Evolutionary conservation across 2,888 invertebrate genomes (phyloP), one percentile per base, ranked within the genome.

Genomic region (Odontothrips loti): DNA sequence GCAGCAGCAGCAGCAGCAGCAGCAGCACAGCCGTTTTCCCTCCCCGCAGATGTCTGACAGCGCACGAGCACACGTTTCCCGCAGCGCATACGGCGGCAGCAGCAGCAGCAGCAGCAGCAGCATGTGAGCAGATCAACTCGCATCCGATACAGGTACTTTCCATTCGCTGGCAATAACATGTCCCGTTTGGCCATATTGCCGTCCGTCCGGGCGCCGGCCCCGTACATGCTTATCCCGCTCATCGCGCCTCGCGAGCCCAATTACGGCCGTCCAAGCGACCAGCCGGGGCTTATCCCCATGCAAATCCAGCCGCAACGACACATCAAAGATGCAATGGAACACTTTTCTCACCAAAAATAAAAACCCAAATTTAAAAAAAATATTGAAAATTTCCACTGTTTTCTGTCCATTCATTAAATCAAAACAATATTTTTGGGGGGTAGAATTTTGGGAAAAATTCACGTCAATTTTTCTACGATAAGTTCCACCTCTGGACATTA

Each of bases 171-270:
- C 63, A 63, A 68, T 68, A 68, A 3, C 68, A 68, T 11, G 68
- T 68, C 68, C 68, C 68, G 68, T 68, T 68, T n/a, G 68, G 11
- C 68, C 68, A 23, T 68, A 68, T 68, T 68, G 68, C 51, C 12
- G 51, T 10, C 6, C 51, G 15, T n/a, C 34, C 34, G 34, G 34
- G 34, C 34, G 10, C 68, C 20, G 68, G n/a, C n/a, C 12, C 68
- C 68, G 68, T 23, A 23, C 68, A 68, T 9, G 68, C 68, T 68
- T 68, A 68, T 63, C 48, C 48, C 9, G 48, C 48, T 11, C 8
- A 63, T 63, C 63, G 1, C 8, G 17, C 63, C 63, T 63, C 63
- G 11, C 63, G 63, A n/a, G n/a, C 20, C 63, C 63, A 63, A 63
- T 63, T 63, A 63, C 63, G n/a, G 63, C 20, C n/a, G 63, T 9